Base-by-base conservation (phyloP, 2,113 vertebrate species). In the Puffinus mauretanicus region DNA sequence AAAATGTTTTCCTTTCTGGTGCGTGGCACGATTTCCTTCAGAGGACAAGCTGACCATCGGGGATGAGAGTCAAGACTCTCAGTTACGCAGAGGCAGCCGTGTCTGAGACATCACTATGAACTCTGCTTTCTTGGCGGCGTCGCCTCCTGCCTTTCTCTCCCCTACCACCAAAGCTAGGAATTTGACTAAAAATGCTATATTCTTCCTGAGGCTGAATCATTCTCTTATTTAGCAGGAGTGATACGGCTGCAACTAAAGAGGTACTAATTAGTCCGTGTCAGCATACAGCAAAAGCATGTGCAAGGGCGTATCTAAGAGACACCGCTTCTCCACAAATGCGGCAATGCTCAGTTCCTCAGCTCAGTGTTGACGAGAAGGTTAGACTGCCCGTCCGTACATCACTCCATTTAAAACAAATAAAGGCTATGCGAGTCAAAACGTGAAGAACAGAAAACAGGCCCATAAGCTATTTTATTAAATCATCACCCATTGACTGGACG, bases 401-500 rank as follows among this genome's bases (percentile, higher is more conserved):
- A 0, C 25, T 27, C 69, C 51, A 4, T 0, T 29, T 4, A 29
- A 82, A 77, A 38, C 57, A 38, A 20, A 24, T 36, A 34, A 22
- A 67, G 57, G 51, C 42, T 19, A 5, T 1, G 1, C 2, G 38
- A 79, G 36, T 27, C 52, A 0, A 15, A 60, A 52, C 2, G 5
- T 29, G 54, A 54, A 51, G 20, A 76, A 21, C 42, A 82, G 73
- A 20, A 66, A 60, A 69, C 46, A 32, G 10, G n/a, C 38, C 52
- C 66, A 16, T 3, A 30, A 47, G 9, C 17, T 40, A 1, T 61
- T 96, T 92, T 82, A 94, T 90, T 86, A 34, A 64, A 69, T 10
- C 15, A 2, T 38, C 70, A 47, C 38, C 47, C 70, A 30, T 2
- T 0, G 0, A 15, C 11, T 5, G 54, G 55, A 65, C 0, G 4